Evolutionary conservation across 2,113 vertebrate species (phyloP).

Genomic region (Gobiocypris rarus): DNA sequence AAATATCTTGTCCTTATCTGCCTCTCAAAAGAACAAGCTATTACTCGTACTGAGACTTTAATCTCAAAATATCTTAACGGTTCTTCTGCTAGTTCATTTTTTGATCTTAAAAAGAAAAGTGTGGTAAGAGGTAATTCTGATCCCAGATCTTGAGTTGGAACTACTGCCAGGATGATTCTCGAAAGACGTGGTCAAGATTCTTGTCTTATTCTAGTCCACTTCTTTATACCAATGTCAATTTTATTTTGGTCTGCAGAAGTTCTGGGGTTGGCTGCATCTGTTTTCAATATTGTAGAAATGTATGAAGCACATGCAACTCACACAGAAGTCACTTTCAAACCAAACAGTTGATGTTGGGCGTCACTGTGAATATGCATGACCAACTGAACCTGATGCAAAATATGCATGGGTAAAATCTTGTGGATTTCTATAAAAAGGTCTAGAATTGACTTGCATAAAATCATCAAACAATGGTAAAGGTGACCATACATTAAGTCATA

Average conservation of each 20-base stretch:
- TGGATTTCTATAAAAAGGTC: too few relatives aligned
- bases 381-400: not conserved
- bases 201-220: not conserved
- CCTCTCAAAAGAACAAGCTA: constrained; percentile 16
- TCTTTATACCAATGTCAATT: not conserved
- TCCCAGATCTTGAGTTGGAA: not conserved
- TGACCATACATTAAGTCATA: not conserved
- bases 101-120: constrained; percentile 2
- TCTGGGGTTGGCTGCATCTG: not conserved
- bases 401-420: not conserved
- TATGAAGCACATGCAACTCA: not conserved
- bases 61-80: not conserved
- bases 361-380: not conserved
- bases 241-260: not conserved
- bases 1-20: constrained; percentile 7
- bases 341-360: not conserved
- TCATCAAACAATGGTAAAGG: not conserved
- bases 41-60: constrained; percentile 11
- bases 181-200: not conserved
- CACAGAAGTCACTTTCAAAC: not conserved
- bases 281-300: too few relatives aligned
- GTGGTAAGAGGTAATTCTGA: constrained; percentile 1
- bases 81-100: not conserved
- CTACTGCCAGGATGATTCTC: not conserved
- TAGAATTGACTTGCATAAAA: too few relatives aligned